phyloP scores from a whole-genome alignment of 2,888 invertebrate species.

The Oligia fasciuncula region DNA sequence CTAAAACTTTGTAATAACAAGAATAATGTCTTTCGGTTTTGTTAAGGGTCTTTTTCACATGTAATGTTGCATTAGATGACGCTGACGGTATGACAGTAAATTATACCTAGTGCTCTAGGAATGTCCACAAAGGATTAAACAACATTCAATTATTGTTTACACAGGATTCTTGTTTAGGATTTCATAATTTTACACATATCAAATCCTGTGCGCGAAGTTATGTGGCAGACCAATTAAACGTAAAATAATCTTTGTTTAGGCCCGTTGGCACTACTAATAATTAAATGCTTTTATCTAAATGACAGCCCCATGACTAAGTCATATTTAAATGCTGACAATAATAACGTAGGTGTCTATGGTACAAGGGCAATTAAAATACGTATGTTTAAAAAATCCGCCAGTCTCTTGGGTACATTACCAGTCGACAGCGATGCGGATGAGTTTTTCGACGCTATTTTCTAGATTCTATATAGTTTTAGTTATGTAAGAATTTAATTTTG shows the following conservation, averaged over 20 bases:
- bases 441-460: too few relatives aligned
- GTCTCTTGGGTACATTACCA: too few relatives aligned
- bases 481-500: too few relatives aligned
- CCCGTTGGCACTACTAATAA: not conserved
- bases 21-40: not conserved
- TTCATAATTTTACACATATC: not conserved
- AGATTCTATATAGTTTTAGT: too few relatives aligned
- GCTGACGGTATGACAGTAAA: conserved; percentile 1
- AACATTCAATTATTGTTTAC: conserved; percentile 1
- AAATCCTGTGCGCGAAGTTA: not conserved
- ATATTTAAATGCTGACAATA: conserved; percentile 10
- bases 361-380: not conserved
- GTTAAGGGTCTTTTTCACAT: conserved; percentile 2
- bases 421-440: too few relatives aligned
- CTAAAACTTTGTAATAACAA: not conserved
- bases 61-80: not conserved
- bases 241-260: conserved; percentile 3
- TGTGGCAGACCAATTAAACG: not conserved
- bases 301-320: not conserved
- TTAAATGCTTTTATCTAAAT: not conserved
- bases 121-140: not conserved
- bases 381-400: not conserved
- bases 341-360: not conserved
- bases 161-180: not conserved
- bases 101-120: not conserved